A percentile compares a stretch with the other conserved stretches of the same genome.
phyloP scores from a whole-genome alignment of 1,140 invertebrate genomes.

The Physella acuta region DNA sequence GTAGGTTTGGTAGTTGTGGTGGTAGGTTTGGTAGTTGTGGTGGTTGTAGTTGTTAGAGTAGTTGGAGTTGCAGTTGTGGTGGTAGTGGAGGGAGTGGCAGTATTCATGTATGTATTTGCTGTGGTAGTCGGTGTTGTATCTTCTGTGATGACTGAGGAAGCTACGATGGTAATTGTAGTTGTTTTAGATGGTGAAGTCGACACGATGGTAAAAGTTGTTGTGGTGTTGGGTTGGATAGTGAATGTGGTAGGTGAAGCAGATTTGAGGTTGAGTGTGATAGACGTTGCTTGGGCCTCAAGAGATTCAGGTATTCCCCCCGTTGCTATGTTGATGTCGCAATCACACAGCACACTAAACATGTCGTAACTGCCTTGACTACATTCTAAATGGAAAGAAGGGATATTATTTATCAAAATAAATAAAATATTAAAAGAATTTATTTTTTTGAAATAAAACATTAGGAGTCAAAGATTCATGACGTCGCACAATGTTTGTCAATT shows the following conservation, averaged over 20 bases:
- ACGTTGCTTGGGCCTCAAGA: not conserved
- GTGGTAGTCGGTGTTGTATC: no score
- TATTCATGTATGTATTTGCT: not conserved
- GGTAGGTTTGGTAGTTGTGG: not conserved
- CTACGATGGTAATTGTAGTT: not conserved
- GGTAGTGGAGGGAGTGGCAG: not conserved
- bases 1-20: no score
- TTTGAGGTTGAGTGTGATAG: not conserved
- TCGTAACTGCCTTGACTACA: no score
- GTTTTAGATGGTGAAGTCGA: not conserved
- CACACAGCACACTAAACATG: no score
- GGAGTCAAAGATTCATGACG: no score
- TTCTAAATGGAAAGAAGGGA: no score
- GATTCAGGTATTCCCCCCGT: not conserved
- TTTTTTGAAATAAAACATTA: no score
- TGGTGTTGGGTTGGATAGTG: not conserved
- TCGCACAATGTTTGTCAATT: no score
- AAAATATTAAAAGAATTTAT: no score
- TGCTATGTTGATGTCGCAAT: no score
- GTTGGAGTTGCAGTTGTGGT: not conserved
- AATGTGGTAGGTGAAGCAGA: not conserved
- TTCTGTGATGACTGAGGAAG: no score
- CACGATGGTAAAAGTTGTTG: not conserved
- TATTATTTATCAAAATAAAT: no score
- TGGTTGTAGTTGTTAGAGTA: not conserved